Base-by-base conservation (phyloP, 1,140 invertebrate genomes). In the Cotesia chilonis region DNA sequence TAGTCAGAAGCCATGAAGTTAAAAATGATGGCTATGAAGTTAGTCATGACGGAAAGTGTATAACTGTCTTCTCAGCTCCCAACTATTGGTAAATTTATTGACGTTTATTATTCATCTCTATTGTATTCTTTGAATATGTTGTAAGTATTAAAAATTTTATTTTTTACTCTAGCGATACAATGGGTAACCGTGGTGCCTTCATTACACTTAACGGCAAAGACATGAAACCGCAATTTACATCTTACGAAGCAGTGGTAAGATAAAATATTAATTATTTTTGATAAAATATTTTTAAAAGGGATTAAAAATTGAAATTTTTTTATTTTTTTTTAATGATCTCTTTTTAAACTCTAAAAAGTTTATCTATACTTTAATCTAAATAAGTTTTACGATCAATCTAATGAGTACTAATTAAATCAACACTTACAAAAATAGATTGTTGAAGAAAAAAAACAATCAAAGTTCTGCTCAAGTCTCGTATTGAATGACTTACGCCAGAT, bases 161-260 rank as follows among this genome's bases (percentile, higher is more conserved):
- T 68, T 12, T 66, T 69, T 54, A 63, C 75, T 37, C 20, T 85
- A 97, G 96, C 92, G 98, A 99, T 93, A 95, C 95, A 61, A 98
- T 99, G 94, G 96, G 96, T 80, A 99, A 99, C 88, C 93, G 94
- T 87, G 98, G 98, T 83, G 97, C 98, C 79, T 99, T 97, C 87
- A 98, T 99, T 80, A 98, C 92, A 74, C 90, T 99, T 80, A 96
- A 92, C 69, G 98, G 97, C 68, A 94, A 95, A 84, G 91, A 95
- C 81, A 91, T 98, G 87, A 92, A 90, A 81, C 98, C 98, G 51
- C 92, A 96, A 76, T 98, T 94, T 88, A 95, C 92, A 63, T 92
- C 94, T 12, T 99, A 98, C 85, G 92, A 94, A 85, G 96, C 96
- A 82, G 97, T 98, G 90, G 95, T 96, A 90, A 91, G 93, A 91